Percentiles rank a stretch among this genome's conserved stretches.
Evolutionary conservation across 1,140 invertebrate species (phyloP).

Genomic region (Hycleus cichorii): DNA sequence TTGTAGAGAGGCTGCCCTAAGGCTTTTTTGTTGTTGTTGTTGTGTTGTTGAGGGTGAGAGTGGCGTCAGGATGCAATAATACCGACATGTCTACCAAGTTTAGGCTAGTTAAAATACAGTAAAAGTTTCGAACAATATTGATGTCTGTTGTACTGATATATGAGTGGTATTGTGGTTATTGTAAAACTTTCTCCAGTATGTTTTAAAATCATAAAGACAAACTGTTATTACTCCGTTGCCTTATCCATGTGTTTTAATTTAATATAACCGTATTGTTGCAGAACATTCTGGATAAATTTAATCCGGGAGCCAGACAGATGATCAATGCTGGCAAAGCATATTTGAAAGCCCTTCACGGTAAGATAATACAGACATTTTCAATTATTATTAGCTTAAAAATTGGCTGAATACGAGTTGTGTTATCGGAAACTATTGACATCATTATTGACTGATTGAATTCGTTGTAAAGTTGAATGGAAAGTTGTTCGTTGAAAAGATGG

Average conservation of each 20-base stretch:
- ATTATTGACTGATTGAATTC: not conserved
- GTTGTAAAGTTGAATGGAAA: not conserved
- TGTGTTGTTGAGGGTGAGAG: not conserved
- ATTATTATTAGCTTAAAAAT: too few species aligned
- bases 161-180: too few species aligned
- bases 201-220: too few species aligned
- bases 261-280: conserved; percentile 48
- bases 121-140: conserved; percentile 12
- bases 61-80: conserved; percentile 7
- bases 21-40: not conserved
- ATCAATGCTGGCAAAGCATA: conserved; percentile 89
- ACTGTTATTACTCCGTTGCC: too few species aligned
- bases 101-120: conserved; percentile 10
- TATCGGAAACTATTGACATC: too few species aligned
- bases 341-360: conserved; percentile 85
- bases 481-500: too few species aligned
- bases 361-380: conserved; percentile 39
- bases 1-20: not conserved
- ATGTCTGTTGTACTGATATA: not conserved
- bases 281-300: conserved; percentile 93
- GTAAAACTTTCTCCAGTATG: too few species aligned
- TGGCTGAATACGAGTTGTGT: too few species aligned
- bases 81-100: conserved; percentile 7
- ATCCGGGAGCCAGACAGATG: conserved; percentile 83
- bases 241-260: too few species aligned